Conservation (phyloP, 2,888 invertebrate genomes). For the Oscheius sp. region DNA sequence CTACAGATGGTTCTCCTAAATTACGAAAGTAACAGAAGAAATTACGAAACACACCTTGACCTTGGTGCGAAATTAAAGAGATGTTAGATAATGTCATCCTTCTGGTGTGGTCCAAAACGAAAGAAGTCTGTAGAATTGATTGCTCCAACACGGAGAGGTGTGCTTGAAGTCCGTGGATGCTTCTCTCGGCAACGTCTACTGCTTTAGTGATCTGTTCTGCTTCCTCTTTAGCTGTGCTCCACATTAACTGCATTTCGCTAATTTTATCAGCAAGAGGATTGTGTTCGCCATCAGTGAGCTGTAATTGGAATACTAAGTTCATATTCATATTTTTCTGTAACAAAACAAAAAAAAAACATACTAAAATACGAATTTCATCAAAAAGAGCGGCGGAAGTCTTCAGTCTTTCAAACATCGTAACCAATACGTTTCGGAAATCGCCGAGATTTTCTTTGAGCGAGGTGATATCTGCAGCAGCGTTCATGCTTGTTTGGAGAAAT, state of each 20-base stretch:
- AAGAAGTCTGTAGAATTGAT: slow-evolving; percentile 21
- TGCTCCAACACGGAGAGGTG: slow-evolving; percentile 31
- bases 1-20: background rate
- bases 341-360: slow-evolving; percentile 11
- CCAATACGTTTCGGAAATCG: background rate
- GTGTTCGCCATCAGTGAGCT: slow-evolving; percentile 18
- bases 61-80: background rate
- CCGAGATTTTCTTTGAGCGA: slow-evolving; percentile 13
- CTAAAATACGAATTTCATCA: slow-evolving; percentile 23
- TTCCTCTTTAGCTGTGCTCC: slow-evolving; percentile 1
- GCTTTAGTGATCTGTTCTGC: slow-evolving; percentile 3
- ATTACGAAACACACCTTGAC: too few species aligned
- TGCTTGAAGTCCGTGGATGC: slow-evolving; percentile 3
- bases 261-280: slow-evolving; percentile 13
- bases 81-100: slow-evolving; percentile 22
- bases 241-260: slow-evolving; percentile 18
- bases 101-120: slow-evolving; percentile 24
- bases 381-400: slow-evolving; percentile 21
- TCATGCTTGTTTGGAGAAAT: slow-evolving; percentile 17
- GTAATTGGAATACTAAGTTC: background rate
- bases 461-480: slow-evolving; percentile 5
- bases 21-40: too few species aligned
- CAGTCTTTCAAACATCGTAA: slow-evolving; percentile 6
- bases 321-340: too few species aligned
- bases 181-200: slow-evolving; percentile 15